Percentiles rank a stretch among this genome's conserved stretches.
These are phyloP conservation scores for Nephrotoma appendiculata DNA, from an alignment of 2,888 invertebrate species.

Conservation along the genomic window DNA sequence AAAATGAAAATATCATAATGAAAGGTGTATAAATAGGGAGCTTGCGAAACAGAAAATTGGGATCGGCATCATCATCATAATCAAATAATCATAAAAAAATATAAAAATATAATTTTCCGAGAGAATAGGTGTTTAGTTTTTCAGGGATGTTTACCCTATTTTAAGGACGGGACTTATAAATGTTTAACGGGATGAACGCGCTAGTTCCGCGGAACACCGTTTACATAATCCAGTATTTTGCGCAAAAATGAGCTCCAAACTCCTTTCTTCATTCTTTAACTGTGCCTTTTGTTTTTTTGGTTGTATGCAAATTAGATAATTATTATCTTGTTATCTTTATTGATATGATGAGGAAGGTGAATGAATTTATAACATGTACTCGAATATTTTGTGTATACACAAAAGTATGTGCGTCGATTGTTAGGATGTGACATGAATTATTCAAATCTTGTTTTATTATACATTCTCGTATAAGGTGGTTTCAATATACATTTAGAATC, in stretches of 20 bases:
- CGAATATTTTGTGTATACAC: no score
- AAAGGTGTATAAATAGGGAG: neutral
- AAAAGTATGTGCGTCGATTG: neutral
- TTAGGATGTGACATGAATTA: neutral
- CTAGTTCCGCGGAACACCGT: no score
- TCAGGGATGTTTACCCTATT: no score
- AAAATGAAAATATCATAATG: neutral
- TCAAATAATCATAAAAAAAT: neutral
- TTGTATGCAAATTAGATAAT: neutral
- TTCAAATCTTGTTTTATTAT: neutral
- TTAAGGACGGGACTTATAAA: no score
- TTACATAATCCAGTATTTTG: no score
- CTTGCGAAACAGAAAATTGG: neutral
- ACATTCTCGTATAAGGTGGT: neutral
- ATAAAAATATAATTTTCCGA: neutral
- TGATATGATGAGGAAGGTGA: neutral
- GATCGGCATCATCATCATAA: neutral
- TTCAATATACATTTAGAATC: neutral
- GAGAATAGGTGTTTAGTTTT: neutral
- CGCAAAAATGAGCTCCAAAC: neutral
- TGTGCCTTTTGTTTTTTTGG: neutral
- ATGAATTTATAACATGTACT: neutral
- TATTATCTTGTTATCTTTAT: neutral
- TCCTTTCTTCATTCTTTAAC: neutral
- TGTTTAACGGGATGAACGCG: no score